Conservation (phyloP, 2,113 vertebrate species). For the Axis porcinus region DNA sequence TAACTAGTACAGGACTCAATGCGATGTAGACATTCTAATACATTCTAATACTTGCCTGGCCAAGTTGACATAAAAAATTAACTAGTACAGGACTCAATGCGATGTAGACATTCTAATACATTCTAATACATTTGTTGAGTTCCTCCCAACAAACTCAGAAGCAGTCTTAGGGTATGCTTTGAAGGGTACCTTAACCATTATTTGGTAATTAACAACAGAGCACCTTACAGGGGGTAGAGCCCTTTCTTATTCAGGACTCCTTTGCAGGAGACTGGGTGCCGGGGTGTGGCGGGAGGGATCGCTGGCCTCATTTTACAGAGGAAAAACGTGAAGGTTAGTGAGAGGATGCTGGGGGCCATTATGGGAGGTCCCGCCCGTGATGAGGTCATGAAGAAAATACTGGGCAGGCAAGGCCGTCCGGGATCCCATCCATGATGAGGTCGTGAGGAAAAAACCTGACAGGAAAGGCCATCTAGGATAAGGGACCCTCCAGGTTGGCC, state of each 20-base stretch:
- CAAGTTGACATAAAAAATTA: neutral
- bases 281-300: neutral
- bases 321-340: neutral
- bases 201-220: neutral
- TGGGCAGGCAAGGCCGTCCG: too few relatives aligned
- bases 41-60: too few relatives aligned
- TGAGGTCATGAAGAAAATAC: too few relatives aligned
- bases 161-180: neutral
- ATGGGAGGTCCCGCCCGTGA: too few relatives aligned
- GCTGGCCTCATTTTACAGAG: neutral
- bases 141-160: neutral
- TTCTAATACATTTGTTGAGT: too few relatives aligned
- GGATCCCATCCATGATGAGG: too few relatives aligned
- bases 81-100: too few relatives aligned
- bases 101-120: too few relatives aligned
- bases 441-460: too few relatives aligned
- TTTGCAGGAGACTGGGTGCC: neutral
- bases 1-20: neutral
- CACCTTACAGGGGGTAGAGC: neutral
- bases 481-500: too few relatives aligned
- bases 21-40: too few relatives aligned
- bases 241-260: neutral
- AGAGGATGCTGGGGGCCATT: neutral
- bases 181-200: neutral
- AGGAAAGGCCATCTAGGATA: too few relatives aligned